Conservation (phyloP, 2,113 vertebrate species). For the Panthera uncia region DNA sequence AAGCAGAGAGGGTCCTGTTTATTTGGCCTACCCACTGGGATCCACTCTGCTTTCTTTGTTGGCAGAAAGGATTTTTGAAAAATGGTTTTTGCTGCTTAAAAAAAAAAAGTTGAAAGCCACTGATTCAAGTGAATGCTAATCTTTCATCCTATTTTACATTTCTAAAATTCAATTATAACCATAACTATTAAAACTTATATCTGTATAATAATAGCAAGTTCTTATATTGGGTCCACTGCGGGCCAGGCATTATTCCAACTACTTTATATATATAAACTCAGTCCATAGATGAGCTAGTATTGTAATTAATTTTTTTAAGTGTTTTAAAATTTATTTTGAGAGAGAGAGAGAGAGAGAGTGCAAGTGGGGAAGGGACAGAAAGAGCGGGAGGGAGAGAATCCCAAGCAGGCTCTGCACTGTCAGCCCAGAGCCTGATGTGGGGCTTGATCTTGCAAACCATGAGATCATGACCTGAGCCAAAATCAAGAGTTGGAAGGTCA, state of each 20-base stretch:
- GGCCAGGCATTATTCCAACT: not conserved
- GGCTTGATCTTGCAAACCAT: too few relatives aligned
- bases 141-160: constrained; percentile 38
- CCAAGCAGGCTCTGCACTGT: too few relatives aligned
- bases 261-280: not conserved
- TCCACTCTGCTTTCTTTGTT: not conserved
- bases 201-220: not conserved
- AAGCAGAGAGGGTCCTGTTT: too few relatives aligned
- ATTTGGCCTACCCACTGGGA: not conserved
- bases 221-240: not conserved
- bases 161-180: constrained; percentile 20
- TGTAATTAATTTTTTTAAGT: not conserved
- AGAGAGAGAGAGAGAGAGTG: too few relatives aligned
- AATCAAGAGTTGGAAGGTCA: too few relatives aligned
- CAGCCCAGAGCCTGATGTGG: too few relatives aligned
- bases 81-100: not conserved
- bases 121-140: not conserved
- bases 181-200: not conserved
- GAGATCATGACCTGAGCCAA: too few relatives aligned
- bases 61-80: not conserved
- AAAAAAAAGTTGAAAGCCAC: not conserved
- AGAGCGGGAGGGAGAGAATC: too few relatives aligned
- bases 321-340: too few relatives aligned
- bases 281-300: not conserved
- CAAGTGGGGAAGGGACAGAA: too few relatives aligned